A percentile compares a stretch with the other conserved stretches of the same genome.
Evolutionary conservation across 2,797 vertebrate species (phyloP).

Genomic region (Sebastes taczanowskii): DNA sequence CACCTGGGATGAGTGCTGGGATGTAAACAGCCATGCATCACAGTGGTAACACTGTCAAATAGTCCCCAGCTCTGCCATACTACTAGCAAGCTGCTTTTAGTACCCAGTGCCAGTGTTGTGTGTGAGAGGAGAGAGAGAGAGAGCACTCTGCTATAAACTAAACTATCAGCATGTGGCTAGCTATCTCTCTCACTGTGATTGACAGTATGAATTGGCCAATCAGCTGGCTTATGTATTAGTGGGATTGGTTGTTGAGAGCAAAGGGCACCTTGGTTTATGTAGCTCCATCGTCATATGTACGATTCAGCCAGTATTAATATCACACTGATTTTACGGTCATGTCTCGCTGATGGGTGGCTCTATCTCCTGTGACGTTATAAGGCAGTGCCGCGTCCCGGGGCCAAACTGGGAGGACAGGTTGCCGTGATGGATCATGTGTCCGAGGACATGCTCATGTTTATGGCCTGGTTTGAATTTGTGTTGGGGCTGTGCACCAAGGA

Average conservation of each 20-base stretch:
- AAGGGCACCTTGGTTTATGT: constrained; percentile 71
- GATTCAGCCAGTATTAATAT: constrained; percentile 22
- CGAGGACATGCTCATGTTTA: not conserved
- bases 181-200: not conserved
- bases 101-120: constrained; percentile 30
- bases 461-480: not conserved
- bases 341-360: constrained; percentile 28
- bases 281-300: constrained; percentile 2
- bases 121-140: constrained; percentile 18
- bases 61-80: constrained; percentile 45
- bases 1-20: constrained; percentile 56
- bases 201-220: constrained; percentile 28
- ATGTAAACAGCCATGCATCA: constrained; percentile 74
- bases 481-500: not conserved
- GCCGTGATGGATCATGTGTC: not conserved
- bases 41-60: constrained; percentile 65
- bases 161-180: not conserved
- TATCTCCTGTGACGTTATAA: not conserved
- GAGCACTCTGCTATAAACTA: not conserved
- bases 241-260: constrained; percentile 54
- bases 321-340: constrained; percentile 40
- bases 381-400: not conserved
- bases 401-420: not conserved
- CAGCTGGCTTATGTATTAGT: constrained; percentile 53
- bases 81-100: constrained; percentile 60